phyloP scores from a whole-genome alignment of 1,140 invertebrate species.

The Bombus superbus region DNA sequence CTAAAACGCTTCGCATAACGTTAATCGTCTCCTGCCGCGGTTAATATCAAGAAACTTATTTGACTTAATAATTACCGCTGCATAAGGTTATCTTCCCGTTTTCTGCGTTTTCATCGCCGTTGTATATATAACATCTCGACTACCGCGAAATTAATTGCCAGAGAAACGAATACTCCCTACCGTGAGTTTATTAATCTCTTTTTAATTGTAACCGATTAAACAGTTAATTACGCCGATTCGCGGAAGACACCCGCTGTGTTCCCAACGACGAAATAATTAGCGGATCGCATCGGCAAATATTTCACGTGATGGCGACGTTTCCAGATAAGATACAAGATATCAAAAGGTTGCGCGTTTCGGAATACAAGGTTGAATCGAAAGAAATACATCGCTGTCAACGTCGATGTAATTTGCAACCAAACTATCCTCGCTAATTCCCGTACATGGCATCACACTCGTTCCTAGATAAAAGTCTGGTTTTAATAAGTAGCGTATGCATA shows the following conservation, averaged over 20 bases:
- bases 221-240: background rate
- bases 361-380: background rate
- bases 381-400: background rate
- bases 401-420: background rate
- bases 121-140: background rate
- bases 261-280: background rate
- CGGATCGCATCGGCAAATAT: background rate
- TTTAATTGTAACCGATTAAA: background rate
- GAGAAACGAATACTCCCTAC: too few species aligned
- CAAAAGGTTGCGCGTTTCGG: background rate
- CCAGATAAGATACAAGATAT: background rate
- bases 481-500: constrained; percentile 58
- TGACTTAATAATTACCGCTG: background rate
- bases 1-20: background rate
- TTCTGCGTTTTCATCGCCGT: background rate
- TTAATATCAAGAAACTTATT: constrained; percentile 7
- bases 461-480: constrained; percentile 48
- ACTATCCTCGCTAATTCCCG: constrained; percentile 42
- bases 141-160: background rate
- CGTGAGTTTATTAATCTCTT: background rate
- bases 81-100: background rate
- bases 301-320: background rate
- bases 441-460: constrained; percentile 40
- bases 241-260: background rate
- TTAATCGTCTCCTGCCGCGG: constrained; percentile 3